Percentiles rank a stretch among this genome's conserved stretches.
Evolutionary conservation across 2,888 invertebrate species (phyloP).

Genomic region (Carabus problematicus): DNA sequence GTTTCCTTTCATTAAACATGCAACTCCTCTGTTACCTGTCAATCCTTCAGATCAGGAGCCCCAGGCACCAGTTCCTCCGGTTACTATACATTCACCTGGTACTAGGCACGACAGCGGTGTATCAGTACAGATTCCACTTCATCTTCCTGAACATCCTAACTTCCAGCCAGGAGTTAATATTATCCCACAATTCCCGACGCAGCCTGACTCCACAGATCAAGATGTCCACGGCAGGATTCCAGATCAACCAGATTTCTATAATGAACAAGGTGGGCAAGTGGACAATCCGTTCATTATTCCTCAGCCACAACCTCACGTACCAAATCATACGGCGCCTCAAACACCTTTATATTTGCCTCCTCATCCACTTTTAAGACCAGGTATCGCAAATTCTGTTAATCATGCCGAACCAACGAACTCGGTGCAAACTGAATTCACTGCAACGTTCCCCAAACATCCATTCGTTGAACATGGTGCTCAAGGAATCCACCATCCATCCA

Average conservation of each 20-base stretch:
- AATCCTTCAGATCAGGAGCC: not conserved
- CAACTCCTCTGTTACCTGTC: constrained; percentile 23
- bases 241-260: constrained; percentile 20
- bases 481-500: constrained; percentile 29
- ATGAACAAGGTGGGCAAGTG: constrained; percentile 19
- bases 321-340: constrained; percentile 54
- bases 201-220: constrained; percentile 20
- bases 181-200: constrained; percentile 3
- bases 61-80: not conserved
- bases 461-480: not conserved
- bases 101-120: constrained; percentile 19
- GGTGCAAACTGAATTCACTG: constrained; percentile 38
- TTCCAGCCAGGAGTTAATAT: not conserved
- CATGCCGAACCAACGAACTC: constrained; percentile 30
- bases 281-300: constrained; percentile 12
- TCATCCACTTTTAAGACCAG: constrained; percentile 49
- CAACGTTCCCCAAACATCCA: constrained; percentile 40
- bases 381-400: constrained; percentile 33
- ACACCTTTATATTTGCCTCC: constrained; percentile 54
- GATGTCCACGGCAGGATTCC: not conserved
- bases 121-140: constrained; percentile 25
- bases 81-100: not conserved
- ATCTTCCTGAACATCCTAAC: constrained; percentile 24
- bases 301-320: constrained; percentile 41
- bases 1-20: constrained; percentile 26